Conservation (phyloP, 2,113 vertebrate genomes). For the Halichoeres trimaculatus region DNA sequence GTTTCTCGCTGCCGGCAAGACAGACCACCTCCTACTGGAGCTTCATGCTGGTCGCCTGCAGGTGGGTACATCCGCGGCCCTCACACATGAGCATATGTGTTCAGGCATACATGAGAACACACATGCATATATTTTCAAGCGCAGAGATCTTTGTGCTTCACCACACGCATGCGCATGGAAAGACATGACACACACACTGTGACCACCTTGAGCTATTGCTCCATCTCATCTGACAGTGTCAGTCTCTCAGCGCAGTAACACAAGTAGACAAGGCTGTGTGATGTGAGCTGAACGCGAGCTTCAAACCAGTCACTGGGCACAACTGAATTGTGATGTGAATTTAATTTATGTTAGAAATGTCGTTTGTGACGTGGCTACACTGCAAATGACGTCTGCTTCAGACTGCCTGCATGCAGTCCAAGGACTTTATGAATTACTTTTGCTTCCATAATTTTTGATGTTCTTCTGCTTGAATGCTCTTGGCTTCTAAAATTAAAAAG, state of each 20-base stretch:
- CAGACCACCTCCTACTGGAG: constrained; percentile 86
- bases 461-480: not conserved
- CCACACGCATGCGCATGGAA: not conserved
- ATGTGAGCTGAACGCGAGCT: constrained; percentile 36
- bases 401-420: not conserved
- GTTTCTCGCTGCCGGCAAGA: constrained; percentile 88
- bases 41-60: constrained; percentile 84
- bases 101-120: constrained; percentile 45
- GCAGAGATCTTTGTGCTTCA: constrained; percentile 23
- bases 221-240: constrained; percentile 55
- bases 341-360: not conserved
- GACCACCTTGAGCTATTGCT: constrained; percentile 48
- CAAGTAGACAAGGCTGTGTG: constrained; percentile 56
- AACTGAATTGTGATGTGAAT: not conserved
- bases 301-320: constrained; percentile 52
- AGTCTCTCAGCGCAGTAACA: constrained; percentile 48
- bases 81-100: constrained; percentile 55
- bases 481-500: not conserved
- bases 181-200: not conserved
- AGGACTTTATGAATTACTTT: not conserved
- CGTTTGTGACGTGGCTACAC: not conserved
- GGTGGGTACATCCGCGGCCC: constrained; percentile 79
- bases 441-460: not conserved
- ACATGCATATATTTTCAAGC: constrained; percentile 3
- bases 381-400: not conserved